These are phyloP conservation scores for Flexamia atlantica DNA, from an alignment of 2,888 invertebrate genomes.

Conservation along the genomic window DNA sequence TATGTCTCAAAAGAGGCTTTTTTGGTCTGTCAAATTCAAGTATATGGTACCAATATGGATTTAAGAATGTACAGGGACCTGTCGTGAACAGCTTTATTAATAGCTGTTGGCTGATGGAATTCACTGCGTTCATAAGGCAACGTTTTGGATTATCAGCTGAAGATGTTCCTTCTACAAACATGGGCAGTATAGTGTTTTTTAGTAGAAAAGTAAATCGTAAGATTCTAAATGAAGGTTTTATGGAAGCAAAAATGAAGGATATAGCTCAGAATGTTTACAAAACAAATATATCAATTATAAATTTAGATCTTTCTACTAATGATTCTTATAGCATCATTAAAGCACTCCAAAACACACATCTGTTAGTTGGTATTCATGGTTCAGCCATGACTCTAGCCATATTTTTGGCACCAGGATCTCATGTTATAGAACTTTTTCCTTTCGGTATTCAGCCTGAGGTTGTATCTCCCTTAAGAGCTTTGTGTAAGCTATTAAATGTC, in stretches of 20 bases:
- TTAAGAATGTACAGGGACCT: slow-evolving; percentile 74
- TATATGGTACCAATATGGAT: slow-evolving; percentile 77
- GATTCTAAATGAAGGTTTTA: slow-evolving; percentile 75
- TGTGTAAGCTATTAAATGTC: slow-evolving; percentile 72
- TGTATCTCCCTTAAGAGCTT: slow-evolving; percentile 75
- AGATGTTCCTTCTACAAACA: neutral
- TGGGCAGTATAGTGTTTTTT: slow-evolving; percentile 66
- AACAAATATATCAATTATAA: slow-evolving; percentile 52
- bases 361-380: slow-evolving; percentile 73
- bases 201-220: slow-evolving; percentile 73
- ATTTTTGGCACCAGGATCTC: slow-evolving; percentile 73
- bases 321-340: slow-evolving; percentile 64
- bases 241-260: slow-evolving; percentile 71
- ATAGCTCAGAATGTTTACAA: slow-evolving; percentile 44
- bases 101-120: slow-evolving; percentile 68
- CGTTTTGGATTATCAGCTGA: slow-evolving; percentile 64
- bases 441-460: slow-evolving; percentile 74
- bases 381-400: slow-evolving; percentile 74
- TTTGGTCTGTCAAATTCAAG: slow-evolving; percentile 74
- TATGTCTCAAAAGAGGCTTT: slow-evolving; percentile 73
- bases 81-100: slow-evolving; percentile 69
- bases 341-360: slow-evolving; percentile 64
- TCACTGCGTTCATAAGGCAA: slow-evolving; percentile 69
- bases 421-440: slow-evolving; percentile 76
- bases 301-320: slow-evolving; percentile 67